Evolutionary conservation across 2,797 vertebrate species (phyloP).

Genomic region (Anguilla obscura): DNA sequence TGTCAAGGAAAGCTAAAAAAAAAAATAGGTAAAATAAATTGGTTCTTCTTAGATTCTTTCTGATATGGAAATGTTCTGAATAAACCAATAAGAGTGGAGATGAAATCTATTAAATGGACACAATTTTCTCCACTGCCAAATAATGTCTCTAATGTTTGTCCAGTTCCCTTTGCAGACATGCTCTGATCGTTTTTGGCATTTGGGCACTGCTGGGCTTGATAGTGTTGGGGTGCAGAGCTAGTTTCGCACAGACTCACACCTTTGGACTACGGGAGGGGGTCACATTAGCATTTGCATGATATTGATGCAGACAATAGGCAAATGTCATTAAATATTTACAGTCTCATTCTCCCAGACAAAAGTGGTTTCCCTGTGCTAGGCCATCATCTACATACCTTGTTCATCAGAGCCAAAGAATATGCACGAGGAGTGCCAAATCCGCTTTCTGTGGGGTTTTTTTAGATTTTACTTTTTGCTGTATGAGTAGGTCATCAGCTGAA

Average conservation of each 20-base stretch:
- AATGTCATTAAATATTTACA: conserved; percentile 1
- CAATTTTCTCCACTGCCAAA: not conserved
- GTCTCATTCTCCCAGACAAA: not conserved
- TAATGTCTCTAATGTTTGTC: not conserved
- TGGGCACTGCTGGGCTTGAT: not conserved
- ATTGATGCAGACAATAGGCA: not conserved
- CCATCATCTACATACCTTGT: not conserved
- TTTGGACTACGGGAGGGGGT: not conserved
- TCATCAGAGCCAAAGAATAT: not conserved
- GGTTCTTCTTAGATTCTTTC: conserved; percentile 23
- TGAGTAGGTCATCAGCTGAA: not conserved
- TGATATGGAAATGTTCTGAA: conserved; percentile 21
- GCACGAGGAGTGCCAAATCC: not conserved
- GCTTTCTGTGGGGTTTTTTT: not conserved
- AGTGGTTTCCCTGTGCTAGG: not conserved
- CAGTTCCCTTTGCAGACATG: not conserved
- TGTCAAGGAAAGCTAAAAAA: not conserved
- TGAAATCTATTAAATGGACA: not conserved
- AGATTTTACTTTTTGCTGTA: not conserved
- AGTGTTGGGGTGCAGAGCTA: not conserved
- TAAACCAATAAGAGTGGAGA: conserved; percentile 7
- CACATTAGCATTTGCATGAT: not conserved
- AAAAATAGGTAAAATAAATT: conserved; percentile 21
- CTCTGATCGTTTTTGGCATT: not conserved
- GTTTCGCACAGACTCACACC: not conserved